These are phyloP conservation scores for Bryconaethiops microstoma DNA, from an alignment of 2,797 vertebrate genomes.

Conservation along the genomic window DNA sequence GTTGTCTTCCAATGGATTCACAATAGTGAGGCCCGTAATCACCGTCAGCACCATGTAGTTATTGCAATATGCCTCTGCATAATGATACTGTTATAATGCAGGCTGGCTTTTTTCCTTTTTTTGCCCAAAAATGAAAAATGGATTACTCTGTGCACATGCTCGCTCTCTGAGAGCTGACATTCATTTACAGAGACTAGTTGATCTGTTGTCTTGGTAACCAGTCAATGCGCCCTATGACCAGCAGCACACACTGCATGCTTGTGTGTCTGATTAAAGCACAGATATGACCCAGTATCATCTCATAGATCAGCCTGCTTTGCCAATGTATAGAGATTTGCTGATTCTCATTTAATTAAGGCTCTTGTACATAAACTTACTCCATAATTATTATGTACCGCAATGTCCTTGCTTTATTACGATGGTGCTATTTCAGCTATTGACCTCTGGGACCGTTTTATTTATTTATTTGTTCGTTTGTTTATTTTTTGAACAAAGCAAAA, in stretches of 20 bases:
- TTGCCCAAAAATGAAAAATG: conserved; percentile 5
- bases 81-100: conserved; percentile 41
- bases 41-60: background rate
- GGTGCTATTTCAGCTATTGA: background rate
- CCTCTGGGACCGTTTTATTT: background rate
- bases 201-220: background rate
- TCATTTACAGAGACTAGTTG: background rate
- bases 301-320: background rate
- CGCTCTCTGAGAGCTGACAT: background rate
- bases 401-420: background rate
- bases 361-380: background rate
- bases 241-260: background rate
- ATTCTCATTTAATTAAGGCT: conserved; percentile 14
- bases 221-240: background rate
- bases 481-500: background rate
- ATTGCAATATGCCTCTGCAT: conserved; percentile 32
- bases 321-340: background rate
- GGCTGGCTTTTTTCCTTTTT: conserved; percentile 6
- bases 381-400: background rate
- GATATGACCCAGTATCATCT: background rate
- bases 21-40: conserved; percentile 13
- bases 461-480: background rate
- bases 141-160: conserved; percentile 12
- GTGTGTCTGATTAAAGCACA: background rate
- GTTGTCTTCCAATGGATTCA: conserved; percentile 9